These are phyloP conservation scores for Pogonomyrmex californicus DNA, from an alignment of 1,140 invertebrate species.

Conservation along the genomic window DNA sequence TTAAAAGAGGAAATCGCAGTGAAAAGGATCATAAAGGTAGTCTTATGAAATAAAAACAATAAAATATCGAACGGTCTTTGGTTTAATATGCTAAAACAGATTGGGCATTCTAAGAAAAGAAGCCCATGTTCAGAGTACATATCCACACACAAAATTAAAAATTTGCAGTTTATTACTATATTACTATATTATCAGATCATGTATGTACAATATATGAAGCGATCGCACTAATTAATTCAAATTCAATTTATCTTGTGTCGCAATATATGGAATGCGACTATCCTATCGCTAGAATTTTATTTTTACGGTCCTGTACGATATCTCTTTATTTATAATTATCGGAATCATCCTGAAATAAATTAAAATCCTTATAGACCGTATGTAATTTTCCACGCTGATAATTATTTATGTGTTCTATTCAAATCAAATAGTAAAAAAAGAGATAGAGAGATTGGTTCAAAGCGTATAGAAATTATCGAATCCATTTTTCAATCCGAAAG, in stretches of 20 bases:
- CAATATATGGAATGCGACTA: constrained; percentile 17
- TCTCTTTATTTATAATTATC: constrained; percentile 11
- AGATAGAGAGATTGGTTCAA: constrained; percentile 26
- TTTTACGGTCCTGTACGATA: constrained; percentile 1
- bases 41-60: constrained; percentile 35
- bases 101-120: constrained; percentile 65
- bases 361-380: constrained; percentile 13
- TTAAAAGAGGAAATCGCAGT: neutral
- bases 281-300: constrained; percentile 34
- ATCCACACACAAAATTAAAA: constrained; percentile 78
- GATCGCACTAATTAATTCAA: constrained; percentile 38
- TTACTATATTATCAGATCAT: constrained; percentile 72
- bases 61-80: constrained; percentile 81
- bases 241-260: constrained; percentile 26
- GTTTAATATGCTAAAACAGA: constrained; percentile 85
- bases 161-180: constrained; percentile 65
- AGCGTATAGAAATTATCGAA: neutral
- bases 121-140: constrained; percentile 77
- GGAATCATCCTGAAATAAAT: neutral
- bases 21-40: neutral
- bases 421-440: constrained; percentile 21
- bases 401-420: constrained; percentile 18
- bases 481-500: neutral
- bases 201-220: constrained; percentile 76
- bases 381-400: neutral